These are phyloP conservation scores for Dendrocincla fuliginosa DNA, from an alignment of 2,797 vertebrate species.

Conservation along the genomic window DNA sequence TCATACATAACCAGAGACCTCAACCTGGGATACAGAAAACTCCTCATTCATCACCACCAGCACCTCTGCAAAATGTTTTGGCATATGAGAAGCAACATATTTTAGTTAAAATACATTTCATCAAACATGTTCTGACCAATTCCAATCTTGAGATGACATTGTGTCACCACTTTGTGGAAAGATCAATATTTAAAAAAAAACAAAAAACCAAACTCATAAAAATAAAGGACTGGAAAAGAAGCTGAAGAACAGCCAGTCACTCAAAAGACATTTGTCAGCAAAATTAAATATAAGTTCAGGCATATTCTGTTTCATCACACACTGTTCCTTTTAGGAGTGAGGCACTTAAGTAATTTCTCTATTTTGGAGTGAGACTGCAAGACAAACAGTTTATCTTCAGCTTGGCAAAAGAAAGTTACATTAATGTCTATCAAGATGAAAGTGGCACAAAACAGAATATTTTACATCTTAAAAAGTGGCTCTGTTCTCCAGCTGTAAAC, in stretches of 20 bases:
- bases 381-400: constrained; percentile 39
- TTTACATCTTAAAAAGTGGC: background rate
- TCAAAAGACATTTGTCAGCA: constrained; percentile 39
- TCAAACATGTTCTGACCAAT: constrained; percentile 4
- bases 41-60: background rate
- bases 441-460: background rate
- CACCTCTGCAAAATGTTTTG: background rate
- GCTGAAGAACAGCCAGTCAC: background rate
- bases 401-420: constrained; percentile 32
- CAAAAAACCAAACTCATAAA: background rate
- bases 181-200: background rate
- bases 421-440: constrained; percentile 41
- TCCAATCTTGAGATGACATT: constrained; percentile 10
- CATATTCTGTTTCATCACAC: constrained; percentile 48
- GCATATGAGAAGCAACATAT: background rate
- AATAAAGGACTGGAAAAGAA: constrained; percentile 34
- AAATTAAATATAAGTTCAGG: constrained; percentile 48
- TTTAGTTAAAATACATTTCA: constrained; percentile 41
- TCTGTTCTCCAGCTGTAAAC: background rate
- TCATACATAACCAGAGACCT: background rate
- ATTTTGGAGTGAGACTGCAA: constrained; percentile 33
- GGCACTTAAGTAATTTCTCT: constrained; percentile 23
- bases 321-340: constrained; percentile 49
- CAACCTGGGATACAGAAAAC: background rate
- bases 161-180: constrained; percentile 24